Conservation (phyloP, 2,113 vertebrate genomes). For the Xiphophorus hellerii region DNA sequence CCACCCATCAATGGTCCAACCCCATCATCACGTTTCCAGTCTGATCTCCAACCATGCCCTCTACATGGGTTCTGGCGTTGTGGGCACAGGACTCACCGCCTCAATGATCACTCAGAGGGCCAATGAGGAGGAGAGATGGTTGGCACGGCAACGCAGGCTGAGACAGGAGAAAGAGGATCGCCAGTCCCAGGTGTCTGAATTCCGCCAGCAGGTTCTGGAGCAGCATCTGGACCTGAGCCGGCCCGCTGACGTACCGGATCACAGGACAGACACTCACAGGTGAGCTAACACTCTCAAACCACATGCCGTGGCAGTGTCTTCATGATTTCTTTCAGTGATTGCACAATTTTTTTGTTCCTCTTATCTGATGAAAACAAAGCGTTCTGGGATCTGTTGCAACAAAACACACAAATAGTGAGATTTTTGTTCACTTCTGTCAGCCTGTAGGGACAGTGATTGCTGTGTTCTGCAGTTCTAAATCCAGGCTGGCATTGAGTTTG, state of each 20-base stretch:
- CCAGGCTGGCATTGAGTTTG: conserved; percentile 52
- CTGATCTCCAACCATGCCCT: conserved; percentile 87
- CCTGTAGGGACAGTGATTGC: conserved; percentile 38
- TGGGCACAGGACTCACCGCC: conserved; percentile 76
- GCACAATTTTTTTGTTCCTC: neutral
- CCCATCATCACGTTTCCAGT: conserved; percentile 87
- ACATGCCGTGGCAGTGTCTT: neutral
- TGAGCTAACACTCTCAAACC: conserved; percentile 54
- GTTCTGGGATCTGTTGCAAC: conserved; percentile 11
- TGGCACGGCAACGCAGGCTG: conserved; percentile 92
- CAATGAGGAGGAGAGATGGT: conserved; percentile 97
- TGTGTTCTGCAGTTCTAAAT: conserved; percentile 45
- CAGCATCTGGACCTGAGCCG: conserved; percentile 95
- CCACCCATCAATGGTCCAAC: conserved; percentile 79
- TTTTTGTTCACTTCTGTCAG: conserved; percentile 16
- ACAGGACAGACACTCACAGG: conserved; percentile 88
- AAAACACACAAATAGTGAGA: conserved; percentile 19
- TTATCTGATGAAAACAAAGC: conserved; percentile 23
- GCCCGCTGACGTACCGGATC: conserved; percentile 80
- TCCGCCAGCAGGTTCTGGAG: conserved; percentile 96
- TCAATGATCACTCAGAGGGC: conserved; percentile 89
- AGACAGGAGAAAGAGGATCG: conserved; percentile 98
- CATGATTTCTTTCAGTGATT: neutral
- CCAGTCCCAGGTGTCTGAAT: conserved; percentile 96
- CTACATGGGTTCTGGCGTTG: conserved; percentile 84